Percentiles rank a stretch among this genome's conserved stretches.
These are phyloP conservation scores for Drosophila pegasa DNA, from an alignment of 2,888 invertebrate genomes.

Conservation along the genomic window DNA sequence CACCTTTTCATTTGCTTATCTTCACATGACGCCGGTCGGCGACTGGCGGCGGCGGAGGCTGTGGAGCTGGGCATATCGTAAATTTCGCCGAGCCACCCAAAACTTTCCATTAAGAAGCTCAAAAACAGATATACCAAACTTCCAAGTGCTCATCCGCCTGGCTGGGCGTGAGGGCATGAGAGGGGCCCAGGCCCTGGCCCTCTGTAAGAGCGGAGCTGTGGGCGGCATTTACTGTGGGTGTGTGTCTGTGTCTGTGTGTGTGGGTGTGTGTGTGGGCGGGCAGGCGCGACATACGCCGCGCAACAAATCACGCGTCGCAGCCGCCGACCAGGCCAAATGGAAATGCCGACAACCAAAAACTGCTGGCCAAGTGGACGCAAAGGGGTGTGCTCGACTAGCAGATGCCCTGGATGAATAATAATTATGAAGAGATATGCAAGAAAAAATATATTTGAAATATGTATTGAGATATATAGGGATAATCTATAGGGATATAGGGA, in stretches of 20 bases:
- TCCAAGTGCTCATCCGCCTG: conserved; percentile 65
- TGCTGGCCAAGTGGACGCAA: conserved; percentile 33
- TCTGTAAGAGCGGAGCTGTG: not conserved
- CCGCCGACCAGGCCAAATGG: conserved; percentile 66
- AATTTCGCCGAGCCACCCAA: conserved; percentile 55
- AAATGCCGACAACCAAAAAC: conserved; percentile 53
- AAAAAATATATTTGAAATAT: too few relatives aligned
- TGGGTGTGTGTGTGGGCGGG: not conserved
- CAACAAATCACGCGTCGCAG: conserved; percentile 74
- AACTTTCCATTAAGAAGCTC: conserved; percentile 80
- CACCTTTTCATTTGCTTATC: conserved; percentile 58
- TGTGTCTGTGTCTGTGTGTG: not conserved
- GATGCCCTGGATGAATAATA: not conserved
- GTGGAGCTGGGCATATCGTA: conserved; percentile 60
- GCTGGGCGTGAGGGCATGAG: conserved; percentile 20
- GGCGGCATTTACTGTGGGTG: not conserved
- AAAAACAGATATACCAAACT: conserved; percentile 77
- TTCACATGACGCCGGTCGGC: conserved; percentile 76
- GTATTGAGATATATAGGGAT: too few relatives aligned
- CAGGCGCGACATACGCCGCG: conserved; percentile 58
- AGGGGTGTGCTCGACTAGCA: not conserved
- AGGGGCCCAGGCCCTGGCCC: too few relatives aligned
- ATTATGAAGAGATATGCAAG: too few relatives aligned
- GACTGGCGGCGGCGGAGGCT: conserved; percentile 38
- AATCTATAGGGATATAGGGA: too few relatives aligned